Evolutionary conservation across 2,888 invertebrate species (phyloP), one percentile per base, ranked within the genome.

Genomic region (Drosophila mimica): DNA sequence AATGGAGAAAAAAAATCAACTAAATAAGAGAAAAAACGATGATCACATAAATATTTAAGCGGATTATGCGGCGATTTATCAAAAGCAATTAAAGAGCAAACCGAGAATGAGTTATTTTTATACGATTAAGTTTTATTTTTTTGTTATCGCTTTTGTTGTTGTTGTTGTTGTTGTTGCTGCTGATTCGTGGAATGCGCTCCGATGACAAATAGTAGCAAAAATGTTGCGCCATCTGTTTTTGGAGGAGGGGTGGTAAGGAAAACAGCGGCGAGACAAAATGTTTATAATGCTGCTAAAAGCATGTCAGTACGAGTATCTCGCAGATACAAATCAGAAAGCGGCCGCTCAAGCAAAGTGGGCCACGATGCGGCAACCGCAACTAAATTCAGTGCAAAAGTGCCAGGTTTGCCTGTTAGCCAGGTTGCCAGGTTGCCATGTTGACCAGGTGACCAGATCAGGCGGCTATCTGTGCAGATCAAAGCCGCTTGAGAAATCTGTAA

Each of bases 61-160:
- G 89, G 87, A 85, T 87, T 87, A 87, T 76, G 87, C 84, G 88
- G 84, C 89, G 88, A 87, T 87, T 87, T 87, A 87, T 87, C 87
- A 89, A 89, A 87, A 76, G 88, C 89, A 87, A 87, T 87, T 87
- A 87, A 87, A 87, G 81, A 82, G 82, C 79, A 70, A 57, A 43
- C 67, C 60, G 67, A 78, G 71, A 76, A 82, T 81, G 76, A 74
- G 68, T 74, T 72, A 65, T 75, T 64, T 72, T 62, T 67, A 64
- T 70, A 46, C 75, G 77, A 80, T 71, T 73, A 56, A 38, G 30
- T 59, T 49, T 4, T 64, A 28, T 28, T 48, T n/a, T 17, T n/a
- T 46, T n/a, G 8, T 8, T 59, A n/a, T 63, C 31, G 25, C 33
- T 30, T n/a, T 61, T 59, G 46, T 28, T 48, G 58, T 28, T 59